Percentiles rank a stretch among this genome's conserved stretches.
Evolutionary conservation across 2,113 vertebrate genomes (phyloP).

Genomic region (Apus apus): DNA sequence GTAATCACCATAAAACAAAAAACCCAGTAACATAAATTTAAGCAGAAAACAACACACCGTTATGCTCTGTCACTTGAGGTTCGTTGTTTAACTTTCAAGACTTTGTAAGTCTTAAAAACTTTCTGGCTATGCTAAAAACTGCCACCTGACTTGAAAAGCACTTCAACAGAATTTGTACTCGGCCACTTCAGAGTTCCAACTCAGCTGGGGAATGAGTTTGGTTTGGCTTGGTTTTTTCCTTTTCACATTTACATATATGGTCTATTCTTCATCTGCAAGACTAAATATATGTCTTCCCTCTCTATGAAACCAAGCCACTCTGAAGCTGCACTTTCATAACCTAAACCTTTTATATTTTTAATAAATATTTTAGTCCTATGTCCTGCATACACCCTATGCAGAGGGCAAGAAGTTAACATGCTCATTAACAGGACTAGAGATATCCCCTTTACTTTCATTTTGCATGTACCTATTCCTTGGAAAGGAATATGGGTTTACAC

Average conservation of each 20-base stretch:
- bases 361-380: not conserved
- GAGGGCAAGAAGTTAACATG: not conserved
- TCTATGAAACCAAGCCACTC: not conserved
- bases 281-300: not conserved
- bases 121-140: not conserved
- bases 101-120: not conserved
- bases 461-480: not conserved
- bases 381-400: not conserved
- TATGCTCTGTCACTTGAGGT: not conserved
- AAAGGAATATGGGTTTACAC: not conserved
- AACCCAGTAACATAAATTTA: not conserved
- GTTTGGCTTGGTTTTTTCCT: not conserved
- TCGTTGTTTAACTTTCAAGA: not conserved
- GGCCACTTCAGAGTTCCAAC: not conserved
- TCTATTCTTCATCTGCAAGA: not conserved
- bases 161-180: not conserved
- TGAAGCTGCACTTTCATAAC: not conserved
- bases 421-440: not conserved
- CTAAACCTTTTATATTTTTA: not conserved
- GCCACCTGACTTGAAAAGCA: not conserved
- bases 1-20: not conserved
- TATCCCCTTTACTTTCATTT: not conserved
- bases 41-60: not conserved
- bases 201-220: not conserved
- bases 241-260: not conserved